Evolutionary conservation across 2,888 invertebrate genomes (phyloP), one percentile per base, ranked within the genome.

Genomic region (Heteromyza rotundicornis): DNA sequence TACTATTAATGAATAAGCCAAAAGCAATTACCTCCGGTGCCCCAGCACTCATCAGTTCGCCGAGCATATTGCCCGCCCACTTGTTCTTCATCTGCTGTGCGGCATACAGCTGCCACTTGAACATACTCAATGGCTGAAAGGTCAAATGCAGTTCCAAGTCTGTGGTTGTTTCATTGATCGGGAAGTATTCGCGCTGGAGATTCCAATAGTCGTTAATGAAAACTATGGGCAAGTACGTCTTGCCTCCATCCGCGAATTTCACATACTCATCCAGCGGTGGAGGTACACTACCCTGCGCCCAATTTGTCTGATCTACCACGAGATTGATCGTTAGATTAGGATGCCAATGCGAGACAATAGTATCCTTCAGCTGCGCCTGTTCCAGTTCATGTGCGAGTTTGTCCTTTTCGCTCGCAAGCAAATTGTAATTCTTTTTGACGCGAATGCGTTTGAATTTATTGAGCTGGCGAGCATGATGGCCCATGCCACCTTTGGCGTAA

Each of bases 181-280:
- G 95, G 64, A 89, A 88, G 85, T 98, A 98, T 77, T 98, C 98
- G 63, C 94, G 87, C 80, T 95, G 90, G 87, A 99, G 90, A 80
- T 99, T 99, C 99, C 99, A 99, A 82, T 97, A 99, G 74, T 98
- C 97, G 85, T 99, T 99, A 64, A 94, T 86, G 81, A 93, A 98
- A 50, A 99, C 85, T 49, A 98, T 92, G 2, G 99, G 99, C 74
- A 95, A 92, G 83, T 99, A 99, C 40, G 89, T 87, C 75, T 90
- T 89, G 5, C 92, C 92, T 65, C 89, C 89, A n/a, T 92, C 91
- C 23, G 94, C 87, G 83, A 98, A 98, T 72, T 92, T 89, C 52
- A 98, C 90, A 82, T 90, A 95, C 78, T 96, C 95, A 84, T 97
- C 94, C 24, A 98, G 85, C 2, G 98, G 97, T 44, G 92, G 89